phyloP scores from a whole-genome alignment of 2,888 invertebrate genomes.

The Glaucopsyche alexis region DNA sequence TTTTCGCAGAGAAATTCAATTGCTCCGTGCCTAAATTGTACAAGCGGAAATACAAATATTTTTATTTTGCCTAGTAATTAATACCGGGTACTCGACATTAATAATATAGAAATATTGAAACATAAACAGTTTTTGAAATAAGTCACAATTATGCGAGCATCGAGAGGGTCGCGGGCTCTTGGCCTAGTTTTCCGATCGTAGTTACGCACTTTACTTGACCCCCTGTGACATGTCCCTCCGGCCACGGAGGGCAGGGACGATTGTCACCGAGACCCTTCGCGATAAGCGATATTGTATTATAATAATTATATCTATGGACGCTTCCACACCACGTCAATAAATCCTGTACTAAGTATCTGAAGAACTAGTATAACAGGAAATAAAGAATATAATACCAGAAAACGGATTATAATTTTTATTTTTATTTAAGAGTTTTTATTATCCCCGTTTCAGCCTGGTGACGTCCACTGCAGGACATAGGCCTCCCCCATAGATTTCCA shows the following conservation, averaged over 20 bases:
- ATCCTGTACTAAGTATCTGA: too few species aligned
- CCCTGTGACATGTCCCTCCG: background rate
- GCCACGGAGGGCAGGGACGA: constrained; percentile 16
- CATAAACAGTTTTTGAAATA: constrained; percentile 31
- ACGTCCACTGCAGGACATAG: too few species aligned
- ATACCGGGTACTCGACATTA: constrained; percentile 28
- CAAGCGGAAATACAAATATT: constrained; percentile 21
- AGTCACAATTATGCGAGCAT: constrained; percentile 33
- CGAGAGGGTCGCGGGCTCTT: constrained; percentile 31
- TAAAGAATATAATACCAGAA: too few species aligned
- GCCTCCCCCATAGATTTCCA: too few species aligned
- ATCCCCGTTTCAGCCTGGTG: too few species aligned
- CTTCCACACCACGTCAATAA: too few species aligned
- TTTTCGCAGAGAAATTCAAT: constrained; percentile 21
- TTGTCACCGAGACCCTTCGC: constrained; percentile 26
- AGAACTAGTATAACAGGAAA: too few species aligned
- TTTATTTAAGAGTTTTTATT: too few species aligned
- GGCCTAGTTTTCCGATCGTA: constrained; percentile 21
- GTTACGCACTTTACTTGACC: constrained; percentile 30
- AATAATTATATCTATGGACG: background rate
- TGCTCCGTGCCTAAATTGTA: constrained; percentile 27
- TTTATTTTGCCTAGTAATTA: constrained; percentile 26
- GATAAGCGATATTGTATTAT: background rate
- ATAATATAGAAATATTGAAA: constrained; percentile 31
- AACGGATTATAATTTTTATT: too few species aligned